These are phyloP conservation scores for Lithophane ornitopus DNA, from an alignment of 2,888 invertebrate species.

Conservation along the genomic window DNA sequence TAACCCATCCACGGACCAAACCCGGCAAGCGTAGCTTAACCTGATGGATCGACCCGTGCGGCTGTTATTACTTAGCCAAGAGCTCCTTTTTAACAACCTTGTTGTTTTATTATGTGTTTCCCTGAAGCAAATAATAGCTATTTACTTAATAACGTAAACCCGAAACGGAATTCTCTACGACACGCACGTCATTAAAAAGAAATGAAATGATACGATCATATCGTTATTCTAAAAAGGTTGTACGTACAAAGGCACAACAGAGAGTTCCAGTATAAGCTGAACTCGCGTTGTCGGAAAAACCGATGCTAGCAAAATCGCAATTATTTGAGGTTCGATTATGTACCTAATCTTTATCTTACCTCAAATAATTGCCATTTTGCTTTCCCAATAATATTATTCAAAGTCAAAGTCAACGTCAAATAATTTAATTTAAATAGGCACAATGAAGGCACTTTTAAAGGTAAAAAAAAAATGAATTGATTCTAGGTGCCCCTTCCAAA, in stretches of 20 bases:
- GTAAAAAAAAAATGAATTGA: too few relatives aligned
- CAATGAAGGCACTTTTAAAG: too few relatives aligned
- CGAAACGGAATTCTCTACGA: neutral
- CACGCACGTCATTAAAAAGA: conserved; percentile 56
- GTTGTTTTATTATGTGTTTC: neutral
- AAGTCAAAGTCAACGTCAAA: too few relatives aligned
- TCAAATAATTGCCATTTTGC: neutral
- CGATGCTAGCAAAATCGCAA: too few relatives aligned
- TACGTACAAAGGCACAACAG: neutral
- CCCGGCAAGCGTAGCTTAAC: too few relatives aligned
- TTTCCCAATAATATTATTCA: neutral
- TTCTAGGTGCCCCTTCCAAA: too few relatives aligned
- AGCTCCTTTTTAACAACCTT: neutral
- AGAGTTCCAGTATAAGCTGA: neutral
- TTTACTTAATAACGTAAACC: conserved; percentile 21
- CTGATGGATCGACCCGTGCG: too few relatives aligned
- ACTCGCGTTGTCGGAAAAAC: neutral
- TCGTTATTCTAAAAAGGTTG: conserved; percentile 20
- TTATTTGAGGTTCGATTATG: too few relatives aligned
- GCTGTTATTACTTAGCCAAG: too few relatives aligned
- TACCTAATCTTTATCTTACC: too few relatives aligned
- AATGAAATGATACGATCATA: conserved; percentile 44
- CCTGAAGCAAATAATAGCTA: conserved; percentile 28
- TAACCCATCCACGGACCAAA: too few relatives aligned
- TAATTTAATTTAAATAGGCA: too few relatives aligned